Conservation (phyloP, 2,797 vertebrate genomes). For the Brachyrhaphis roseni region DNA sequence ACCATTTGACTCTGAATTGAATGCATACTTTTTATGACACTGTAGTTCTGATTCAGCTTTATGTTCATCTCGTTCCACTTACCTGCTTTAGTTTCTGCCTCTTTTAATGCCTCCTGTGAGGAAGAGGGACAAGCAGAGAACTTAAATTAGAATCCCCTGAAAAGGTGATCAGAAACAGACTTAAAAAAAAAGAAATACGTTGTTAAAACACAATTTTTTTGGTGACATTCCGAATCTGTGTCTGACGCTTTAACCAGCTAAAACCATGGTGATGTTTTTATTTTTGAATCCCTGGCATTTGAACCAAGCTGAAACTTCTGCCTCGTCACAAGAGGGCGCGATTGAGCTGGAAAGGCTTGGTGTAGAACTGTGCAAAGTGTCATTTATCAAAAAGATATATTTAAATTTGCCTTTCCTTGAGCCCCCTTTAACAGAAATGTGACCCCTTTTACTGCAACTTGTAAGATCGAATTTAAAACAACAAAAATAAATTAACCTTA, state of each 20-base stretch:
- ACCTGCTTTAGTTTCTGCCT: constrained; percentile 47
- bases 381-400: background rate
- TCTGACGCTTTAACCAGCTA: background rate
- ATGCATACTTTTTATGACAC: background rate
- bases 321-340: constrained; percentile 53
- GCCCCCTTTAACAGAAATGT: background rate
- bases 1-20: background rate
- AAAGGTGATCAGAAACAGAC: constrained; percentile 5
- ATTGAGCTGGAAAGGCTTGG: constrained; percentile 22
- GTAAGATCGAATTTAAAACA: background rate
- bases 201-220: background rate
- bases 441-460: background rate
- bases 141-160: constrained; percentile 10
- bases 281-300: background rate
- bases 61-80: constrained; percentile 21
- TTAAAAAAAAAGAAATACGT: background rate
- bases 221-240: background rate
- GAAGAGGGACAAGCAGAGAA: constrained; percentile 27
- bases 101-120: constrained; percentile 48
- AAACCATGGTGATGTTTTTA: background rate
- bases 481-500: background rate
- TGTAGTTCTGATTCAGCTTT: background rate
- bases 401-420: background rate
- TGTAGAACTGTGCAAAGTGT: background rate
- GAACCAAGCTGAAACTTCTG: background rate